Base-by-base conservation (phyloP, 2,797 vertebrate species). In the Esox lucius region DNA sequence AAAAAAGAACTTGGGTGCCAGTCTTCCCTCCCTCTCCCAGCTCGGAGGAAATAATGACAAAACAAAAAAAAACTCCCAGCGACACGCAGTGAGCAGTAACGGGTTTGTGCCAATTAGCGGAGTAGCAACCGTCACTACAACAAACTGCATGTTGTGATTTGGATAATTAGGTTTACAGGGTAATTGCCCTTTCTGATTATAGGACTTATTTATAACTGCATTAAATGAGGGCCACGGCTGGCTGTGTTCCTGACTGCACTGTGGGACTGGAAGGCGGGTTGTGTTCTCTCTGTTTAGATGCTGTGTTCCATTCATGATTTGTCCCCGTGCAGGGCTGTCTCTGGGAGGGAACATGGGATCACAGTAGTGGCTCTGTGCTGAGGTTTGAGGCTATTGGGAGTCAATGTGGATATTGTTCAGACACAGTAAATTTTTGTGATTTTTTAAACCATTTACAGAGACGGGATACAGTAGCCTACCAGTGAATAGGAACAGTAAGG, bases 191-290 rank as follows among this genome's bases (percentile, higher is more conserved):
- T 80, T 76, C 72, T 72, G 78, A 93, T 92, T 91, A 92, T 84
- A 87, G 87, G 89, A 91, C 91, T 83, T 85, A 91, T 91, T 91
- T 91, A 89, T 89, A 94, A 83, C 71, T 73, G 72, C 78, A 86
- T 82, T 87, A 90, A 91, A 76, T 87, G 89, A 89, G 78, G 84
- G 87, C 77, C 81, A 90, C 75, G 65, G 42, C 70, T 79, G 70
- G 71, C 80, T 70, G 66, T 70, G 64, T 13, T 59, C 31, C 39
- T 76, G 68, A 65, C 17, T 17, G 35, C 59, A 26, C 19, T 56
- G 65, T 67, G 73, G 68, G 71, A 77, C 64, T 53, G 22, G 31
- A 53, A 65, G 68, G 49, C 31, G 73, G 12, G 6, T 69, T 53
- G 33, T 51, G 70, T 59, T n/a, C 56, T 59, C 56, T 76, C 46